Evolutionary conservation across 2,797 vertebrate genomes (phyloP).

Genomic region (Rhinatrema bivittatum): DNA sequence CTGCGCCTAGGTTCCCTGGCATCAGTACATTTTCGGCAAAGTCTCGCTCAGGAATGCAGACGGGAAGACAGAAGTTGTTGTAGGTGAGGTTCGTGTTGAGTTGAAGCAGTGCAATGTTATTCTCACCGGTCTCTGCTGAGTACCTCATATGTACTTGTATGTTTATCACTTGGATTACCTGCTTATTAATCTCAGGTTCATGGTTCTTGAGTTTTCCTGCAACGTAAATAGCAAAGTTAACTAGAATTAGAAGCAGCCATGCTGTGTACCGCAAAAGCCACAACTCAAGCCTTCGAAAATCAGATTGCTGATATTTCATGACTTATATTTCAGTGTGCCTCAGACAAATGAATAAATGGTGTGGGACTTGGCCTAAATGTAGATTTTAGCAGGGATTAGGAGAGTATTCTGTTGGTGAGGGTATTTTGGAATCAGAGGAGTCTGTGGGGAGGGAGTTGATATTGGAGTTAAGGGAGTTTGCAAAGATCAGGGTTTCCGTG

Average conservation of each 20-base stretch:
- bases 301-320: too few relatives aligned
- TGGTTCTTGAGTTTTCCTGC: conserved; percentile 8
- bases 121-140: conserved; percentile 23
- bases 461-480: too few relatives aligned
- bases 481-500: too few relatives aligned
- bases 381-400: too few relatives aligned
- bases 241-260: background rate
- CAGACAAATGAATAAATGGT: too few relatives aligned
- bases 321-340: too few relatives aligned
- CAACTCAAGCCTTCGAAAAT: too few relatives aligned
- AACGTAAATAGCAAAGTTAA: conserved; percentile 3
- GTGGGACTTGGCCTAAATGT: too few relatives aligned
- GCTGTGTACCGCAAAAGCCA: background rate
- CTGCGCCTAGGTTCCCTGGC: conserved; percentile 39
- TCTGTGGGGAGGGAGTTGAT: too few relatives aligned
- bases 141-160: conserved; percentile 56
- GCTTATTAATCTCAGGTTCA: background rate
- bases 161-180: conserved; percentile 5
- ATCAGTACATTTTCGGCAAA: conserved; percentile 77
- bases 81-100: conserved; percentile 48
- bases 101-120: conserved; percentile 68
- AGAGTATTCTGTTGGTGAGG: too few relatives aligned
- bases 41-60: conserved; percentile 76
- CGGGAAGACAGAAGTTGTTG: conserved; percentile 40
- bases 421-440: too few relatives aligned